A percentile compares a stretch with the other conserved stretches of the same genome.
Conservation (phyloP, 2,797 vertebrate species). For the Myripristis murdjan region DNA sequence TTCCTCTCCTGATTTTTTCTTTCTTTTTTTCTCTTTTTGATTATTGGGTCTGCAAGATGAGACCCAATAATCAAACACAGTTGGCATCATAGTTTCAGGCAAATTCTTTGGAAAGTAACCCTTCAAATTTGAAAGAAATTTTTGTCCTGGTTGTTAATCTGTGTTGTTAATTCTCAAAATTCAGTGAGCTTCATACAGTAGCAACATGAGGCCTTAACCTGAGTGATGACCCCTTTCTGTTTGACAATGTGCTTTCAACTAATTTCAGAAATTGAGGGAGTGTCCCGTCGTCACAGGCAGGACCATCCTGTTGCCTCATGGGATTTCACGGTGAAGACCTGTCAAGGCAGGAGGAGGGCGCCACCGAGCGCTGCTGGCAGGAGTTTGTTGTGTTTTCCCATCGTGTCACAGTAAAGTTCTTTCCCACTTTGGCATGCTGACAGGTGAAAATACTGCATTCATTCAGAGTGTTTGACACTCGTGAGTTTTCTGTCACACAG, state of each 20-base stretch:
- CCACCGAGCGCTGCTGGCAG: not conserved
- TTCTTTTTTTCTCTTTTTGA: too few relatives aligned
- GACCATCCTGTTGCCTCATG: not conserved
- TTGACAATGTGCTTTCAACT: too few relatives aligned
- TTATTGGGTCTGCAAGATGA: too few relatives aligned
- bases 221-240: not conserved
- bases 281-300: not conserved
- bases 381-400: not conserved
- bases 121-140: too few relatives aligned
- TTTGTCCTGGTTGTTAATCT: too few relatives aligned
- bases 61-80: too few relatives aligned
- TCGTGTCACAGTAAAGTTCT: not conserved
- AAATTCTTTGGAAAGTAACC: too few relatives aligned
- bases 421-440: slow-evolving; percentile 10
- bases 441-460: not conserved
- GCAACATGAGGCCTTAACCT: not conserved
- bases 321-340: not conserved
- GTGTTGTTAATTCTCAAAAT: too few relatives aligned
- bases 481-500: slow-evolving; percentile 48
- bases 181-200: too few relatives aligned
- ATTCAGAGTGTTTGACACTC: slow-evolving; percentile 16
- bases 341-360: slow-evolving; percentile 9
- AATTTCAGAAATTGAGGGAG: too few relatives aligned
- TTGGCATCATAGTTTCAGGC: too few relatives aligned
- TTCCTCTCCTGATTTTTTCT: too few relatives aligned